A percentile compares a stretch with the other conserved stretches of the same genome.
Evolutionary conservation across 2,113 vertebrate genomes (phyloP).

Genomic region (Otocyon megalotis): DNA sequence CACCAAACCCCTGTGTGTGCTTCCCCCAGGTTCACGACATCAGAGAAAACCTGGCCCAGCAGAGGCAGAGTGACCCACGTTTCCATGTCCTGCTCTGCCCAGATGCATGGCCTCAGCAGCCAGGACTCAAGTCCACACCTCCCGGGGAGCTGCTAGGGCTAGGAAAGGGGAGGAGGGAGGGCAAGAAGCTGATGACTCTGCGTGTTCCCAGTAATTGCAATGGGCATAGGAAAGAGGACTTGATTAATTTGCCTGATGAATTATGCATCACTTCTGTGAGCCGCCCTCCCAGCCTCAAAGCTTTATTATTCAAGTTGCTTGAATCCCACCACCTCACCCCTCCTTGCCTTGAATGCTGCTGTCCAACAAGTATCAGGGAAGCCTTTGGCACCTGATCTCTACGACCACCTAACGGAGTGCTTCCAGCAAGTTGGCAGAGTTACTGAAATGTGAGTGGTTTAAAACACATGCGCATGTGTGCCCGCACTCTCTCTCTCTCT

Average conservation of each 20-base stretch:
- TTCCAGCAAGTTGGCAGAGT: neutral
- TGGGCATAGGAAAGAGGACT: conserved; percentile 83
- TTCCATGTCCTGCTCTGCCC: conserved; percentile 76
- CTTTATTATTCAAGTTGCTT: conserved; percentile 85
- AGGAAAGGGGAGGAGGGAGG: neutral
- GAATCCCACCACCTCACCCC: conserved; percentile 80
- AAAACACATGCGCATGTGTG: neutral
- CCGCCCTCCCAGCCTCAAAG: conserved; percentile 78
- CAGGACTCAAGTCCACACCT: conserved; percentile 63
- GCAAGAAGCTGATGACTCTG: conserved; percentile 73
- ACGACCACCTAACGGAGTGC: conserved; percentile 25
- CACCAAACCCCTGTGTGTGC: conserved; percentile 79
- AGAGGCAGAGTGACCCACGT: conserved; percentile 76
- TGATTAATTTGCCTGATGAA: conserved; percentile 89
- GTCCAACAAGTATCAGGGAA: conserved; percentile 66
- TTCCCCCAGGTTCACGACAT: conserved; percentile 67
- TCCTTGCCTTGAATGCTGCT: conserved; percentile 72
- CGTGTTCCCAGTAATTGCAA: conserved; percentile 83
- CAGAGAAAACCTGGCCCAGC: conserved; percentile 71
- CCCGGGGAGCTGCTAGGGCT: neutral
- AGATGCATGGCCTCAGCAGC: conserved; percentile 24
- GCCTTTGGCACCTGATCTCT: conserved; percentile 68
- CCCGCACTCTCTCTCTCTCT: no score
- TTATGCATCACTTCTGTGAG: conserved; percentile 85
- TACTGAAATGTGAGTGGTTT: conserved; percentile 26